Base-by-base conservation (phyloP, 2,888 invertebrate genomes). In the Idaea dimidiata region DNA sequence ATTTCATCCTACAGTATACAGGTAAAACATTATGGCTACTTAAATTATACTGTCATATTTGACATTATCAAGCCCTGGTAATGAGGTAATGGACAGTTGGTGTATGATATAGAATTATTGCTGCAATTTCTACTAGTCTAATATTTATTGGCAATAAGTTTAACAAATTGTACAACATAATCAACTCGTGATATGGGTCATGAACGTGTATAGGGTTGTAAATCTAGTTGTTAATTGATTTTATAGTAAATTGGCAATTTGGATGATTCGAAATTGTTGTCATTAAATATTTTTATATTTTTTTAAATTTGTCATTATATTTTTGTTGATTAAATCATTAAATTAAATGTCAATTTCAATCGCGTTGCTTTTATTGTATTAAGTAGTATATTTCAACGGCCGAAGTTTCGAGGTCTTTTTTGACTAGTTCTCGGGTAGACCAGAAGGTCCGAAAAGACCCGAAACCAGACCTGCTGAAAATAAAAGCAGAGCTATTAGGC, bases 21-120 rank as follows among this genome's bases (percentile, higher is more conserved):
- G 81, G 81, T 81, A 80, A 70, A 74, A 60, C 67, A 68, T 66
- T 66, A 67, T 62, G 66, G 68, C 73, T 73, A 72, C 75, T 61
- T 62, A 68, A 63, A 72, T 74, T 73, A 74, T 70, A 70, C 61
- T 66, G 61, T 64, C 67, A 68, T 71, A 75, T 69, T 61, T 62
- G 72, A 73, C 70, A 68, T 57, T 68, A 62, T 43, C 43, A 10
- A 43, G 43, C 10, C 43, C 10, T 10, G 43, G 43, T 43, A 43
- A 43, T 43, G 43, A 14, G 43, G 43, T 43, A 43, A 43, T 43
- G 43, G 43, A 10, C 43, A 43, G 43, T 43, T 43, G 43, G 43
- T 43, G 43, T 43, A 43, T 43, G 43, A 43, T 10, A 43, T 43
- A 43, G 43, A 43, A 14, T 43, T 8, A 43, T 43, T 43, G 43